Evolutionary conservation across 2,113 vertebrate species (phyloP), one percentile per base, ranked within the genome.

Genomic region (Macquaria ambigua): DNA sequence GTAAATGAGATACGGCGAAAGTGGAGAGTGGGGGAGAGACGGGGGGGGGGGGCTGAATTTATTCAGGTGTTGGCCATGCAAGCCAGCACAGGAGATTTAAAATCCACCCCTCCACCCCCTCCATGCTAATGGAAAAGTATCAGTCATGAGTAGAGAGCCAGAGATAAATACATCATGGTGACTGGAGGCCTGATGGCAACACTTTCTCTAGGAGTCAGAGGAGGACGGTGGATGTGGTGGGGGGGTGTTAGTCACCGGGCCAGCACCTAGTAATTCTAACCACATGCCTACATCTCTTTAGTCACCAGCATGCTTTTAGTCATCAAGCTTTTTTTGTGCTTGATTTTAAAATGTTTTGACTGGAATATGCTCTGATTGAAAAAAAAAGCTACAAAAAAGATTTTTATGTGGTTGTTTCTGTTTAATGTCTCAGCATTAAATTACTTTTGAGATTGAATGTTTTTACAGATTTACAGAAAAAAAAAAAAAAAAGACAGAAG

Each of bases 111-210:
- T 31, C 48, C 12, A 18, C 73, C 74, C 74, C 64, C 76, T 58
- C 43, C 76, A 85, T 87, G 86, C 84, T 93, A 93, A 92, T 94
- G 87, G 90, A 91, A 93, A 93, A 83, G 85, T 88, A 91, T 93
- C 90, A 92, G 77, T 92, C 89, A 87, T 88, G 90, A 90, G 83
- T 53, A 77, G 82, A 88, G 84, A 82, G 72, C 55, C 67, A 77
- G 75, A 81, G 82, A 94, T 93, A 90, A 93, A 92, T 90, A 91
- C 88, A 89, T 90, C 87, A 83, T 14, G 14, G 73, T 83, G 84
- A 90, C 76, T 82, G 81, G 76, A 79, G 31, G 83, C 34, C 81
- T 78, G 74, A 71, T 61, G 85, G 82, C 48, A 83, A 74, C 72
- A 77, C 82, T 87, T 83, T 87, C 76, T 79, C 71, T 23, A 23